phyloP scores from a whole-genome alignment of 2,113 vertebrate genomes.

The Rhinogobius similis region DNA sequence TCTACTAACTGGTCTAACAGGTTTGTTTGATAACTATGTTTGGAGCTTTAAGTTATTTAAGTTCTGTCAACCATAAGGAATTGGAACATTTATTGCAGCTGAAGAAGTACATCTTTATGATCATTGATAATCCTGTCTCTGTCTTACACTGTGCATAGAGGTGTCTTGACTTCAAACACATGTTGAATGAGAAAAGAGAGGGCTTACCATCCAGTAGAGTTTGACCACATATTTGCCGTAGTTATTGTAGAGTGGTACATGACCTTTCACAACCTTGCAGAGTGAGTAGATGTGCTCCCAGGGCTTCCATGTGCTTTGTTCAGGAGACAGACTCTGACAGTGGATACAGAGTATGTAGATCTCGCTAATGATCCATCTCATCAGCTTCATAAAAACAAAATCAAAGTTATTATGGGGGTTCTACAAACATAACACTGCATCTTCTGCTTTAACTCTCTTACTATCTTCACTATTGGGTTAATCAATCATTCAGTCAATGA shows the following conservation, averaged over 20 bases:
- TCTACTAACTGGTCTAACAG: neutral
- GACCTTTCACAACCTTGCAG: conserved; percentile 82
- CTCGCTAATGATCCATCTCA: conserved; percentile 92
- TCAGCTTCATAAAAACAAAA: conserved; percentile 76
- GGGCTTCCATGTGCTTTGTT: conserved; percentile 83
- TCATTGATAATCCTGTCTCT: neutral
- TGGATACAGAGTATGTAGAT: conserved; percentile 85
- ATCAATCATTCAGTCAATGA: conserved; percentile 30
- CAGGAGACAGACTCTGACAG: conserved; percentile 56
- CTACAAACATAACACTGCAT: conserved; percentile 17
- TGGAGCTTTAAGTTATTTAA: neutral
- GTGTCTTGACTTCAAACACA: neutral
- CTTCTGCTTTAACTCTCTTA: neutral
- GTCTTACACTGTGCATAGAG: neutral
- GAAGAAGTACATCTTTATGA: neutral
- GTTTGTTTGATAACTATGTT: too few species aligned
- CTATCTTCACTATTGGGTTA: conserved; percentile 6
- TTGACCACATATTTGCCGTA: conserved; percentile 91
- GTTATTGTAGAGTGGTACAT: conserved; percentile 86
- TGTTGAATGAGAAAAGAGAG: neutral
- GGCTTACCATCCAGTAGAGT: conserved; percentile 93
- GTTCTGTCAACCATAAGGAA: neutral
- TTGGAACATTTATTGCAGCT: neutral
- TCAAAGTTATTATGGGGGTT: neutral
- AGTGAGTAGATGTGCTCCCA: conserved; percentile 95